phyloP scores from a whole-genome alignment of 2,797 vertebrate genomes.

The Babyrousa celebensis region DNA sequence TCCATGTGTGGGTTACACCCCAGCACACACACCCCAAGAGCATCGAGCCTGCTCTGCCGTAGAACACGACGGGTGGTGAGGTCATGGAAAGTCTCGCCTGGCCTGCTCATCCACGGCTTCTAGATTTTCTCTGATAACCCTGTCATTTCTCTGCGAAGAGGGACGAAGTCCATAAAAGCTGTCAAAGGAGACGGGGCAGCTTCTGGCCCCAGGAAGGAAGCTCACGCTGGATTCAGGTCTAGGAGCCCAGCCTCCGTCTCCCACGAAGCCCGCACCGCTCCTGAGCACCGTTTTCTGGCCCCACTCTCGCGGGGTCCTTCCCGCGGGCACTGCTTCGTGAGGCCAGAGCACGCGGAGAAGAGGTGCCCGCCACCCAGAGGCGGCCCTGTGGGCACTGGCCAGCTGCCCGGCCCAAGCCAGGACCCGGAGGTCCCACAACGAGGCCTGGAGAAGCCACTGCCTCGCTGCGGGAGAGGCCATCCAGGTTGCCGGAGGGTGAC shows the following conservation, averaged over 20 bases:
- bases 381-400: fast-evolving
- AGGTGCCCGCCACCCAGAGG: fast-evolving
- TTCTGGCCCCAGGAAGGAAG: background rate
- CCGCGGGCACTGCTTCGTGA: fast-evolving
- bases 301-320: fast-evolving
- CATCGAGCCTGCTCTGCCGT: too few species aligned
- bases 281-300: background rate
- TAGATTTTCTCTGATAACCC: background rate
- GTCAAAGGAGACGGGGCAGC: background rate
- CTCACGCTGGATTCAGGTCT: background rate
- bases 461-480: too few species aligned
- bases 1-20: fast-evolving
- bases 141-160: background rate
- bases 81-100: background rate
- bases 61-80: background rate
- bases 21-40: too few species aligned
- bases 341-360: fast-evolving
- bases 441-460: background rate
- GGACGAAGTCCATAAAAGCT: background rate
- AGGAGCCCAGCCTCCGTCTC: background rate
- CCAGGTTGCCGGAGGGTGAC: too few species aligned
- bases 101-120: background rate
- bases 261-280: background rate
- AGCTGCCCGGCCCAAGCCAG: fast-evolving
- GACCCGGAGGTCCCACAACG: background rate